Evolutionary conservation across 2,888 invertebrate species (phyloP), one percentile per base, ranked within the genome.

Genomic region (Ormyrus rosae): DNA sequence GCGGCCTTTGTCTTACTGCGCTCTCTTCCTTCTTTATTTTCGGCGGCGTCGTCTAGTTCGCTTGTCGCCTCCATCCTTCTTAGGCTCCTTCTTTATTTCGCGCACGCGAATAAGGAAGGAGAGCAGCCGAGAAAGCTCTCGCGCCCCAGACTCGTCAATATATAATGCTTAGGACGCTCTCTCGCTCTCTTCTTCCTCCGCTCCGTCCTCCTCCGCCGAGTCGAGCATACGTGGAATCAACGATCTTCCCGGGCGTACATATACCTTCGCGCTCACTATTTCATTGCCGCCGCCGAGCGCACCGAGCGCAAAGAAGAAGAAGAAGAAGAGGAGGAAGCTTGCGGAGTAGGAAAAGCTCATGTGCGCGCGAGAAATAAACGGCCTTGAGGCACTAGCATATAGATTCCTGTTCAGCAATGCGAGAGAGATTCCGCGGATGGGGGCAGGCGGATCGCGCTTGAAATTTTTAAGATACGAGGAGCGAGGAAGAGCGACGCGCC

Each of bases 11-110:
- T 81, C 80, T 83, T 72, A 55, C 45, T 34, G 46, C 51, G 13
- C 10, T 13, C 81, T 83, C 77, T 83, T 82, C 79, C 78, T 74
- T 83, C 73, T 81, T 81, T 81, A 83, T 83, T 78, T 82, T 77
- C 70, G 5, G 10, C 48, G 10, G 45, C n/a, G 61, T n/a, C 34
- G 45, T 46, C 69, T 34, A 69, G 55, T 61, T 64, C 45, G 65
- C 63, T 48, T 53, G 70, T 58, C 58, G 67, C 58, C 60, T 73
- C 51, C 68, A 11, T 68, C 64, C 67, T 58, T 60, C 63, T 74
- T 61, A 70, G 63, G 11, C n/a, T 70, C 76, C 65, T 77, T 58
- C 58, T 60, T 58, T 72, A 46, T 58, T 50, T 70, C 74, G 60
- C 60, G 13, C 53, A 51, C 19, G 53, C 53, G 51, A 65, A 75